phyloP scores from a whole-genome alignment of 2,113 vertebrate species.

The Amblyornis subalaris region DNA sequence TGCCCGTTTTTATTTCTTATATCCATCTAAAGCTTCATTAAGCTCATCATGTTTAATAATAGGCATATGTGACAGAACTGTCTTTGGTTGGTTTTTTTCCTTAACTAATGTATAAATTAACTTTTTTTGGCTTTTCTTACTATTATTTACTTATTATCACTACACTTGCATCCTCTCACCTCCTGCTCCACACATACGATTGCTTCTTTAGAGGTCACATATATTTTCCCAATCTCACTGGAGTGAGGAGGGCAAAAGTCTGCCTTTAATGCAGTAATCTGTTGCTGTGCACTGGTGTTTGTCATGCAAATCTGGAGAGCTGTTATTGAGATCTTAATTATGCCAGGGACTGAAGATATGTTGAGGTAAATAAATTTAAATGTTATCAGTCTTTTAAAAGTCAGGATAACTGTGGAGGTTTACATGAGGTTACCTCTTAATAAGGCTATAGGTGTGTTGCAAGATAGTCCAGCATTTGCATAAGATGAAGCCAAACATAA shows the following conservation, averaged over 20 bases:
- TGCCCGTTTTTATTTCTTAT: neutral
- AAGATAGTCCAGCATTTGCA: neutral
- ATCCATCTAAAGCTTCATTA: neutral
- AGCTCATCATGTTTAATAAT: neutral
- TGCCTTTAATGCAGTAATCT: neutral
- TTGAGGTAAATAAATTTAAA: neutral
- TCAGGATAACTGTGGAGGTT: neutral
- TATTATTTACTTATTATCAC: neutral
- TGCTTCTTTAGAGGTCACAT: neutral
- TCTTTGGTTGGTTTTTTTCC: rapidly evolving
- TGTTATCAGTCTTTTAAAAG: neutral
- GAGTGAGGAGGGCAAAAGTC: neutral
- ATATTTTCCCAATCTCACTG: neutral
- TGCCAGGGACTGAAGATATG: rapidly evolving
- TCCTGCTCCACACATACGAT: rapidly evolving
- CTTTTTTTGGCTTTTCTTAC: neutral
- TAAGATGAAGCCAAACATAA: neutral
- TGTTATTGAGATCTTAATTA: neutral
- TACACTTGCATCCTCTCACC: neutral
- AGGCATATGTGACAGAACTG: neutral
- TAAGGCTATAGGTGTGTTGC: neutral
- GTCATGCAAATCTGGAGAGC: neutral
- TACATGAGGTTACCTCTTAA: neutral
- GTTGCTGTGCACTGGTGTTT: neutral
- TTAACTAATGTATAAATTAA: neutral